Evolutionary conservation across 2,797 vertebrate species (phyloP).

Genomic region (Macroramphosus scolopax): DNA sequence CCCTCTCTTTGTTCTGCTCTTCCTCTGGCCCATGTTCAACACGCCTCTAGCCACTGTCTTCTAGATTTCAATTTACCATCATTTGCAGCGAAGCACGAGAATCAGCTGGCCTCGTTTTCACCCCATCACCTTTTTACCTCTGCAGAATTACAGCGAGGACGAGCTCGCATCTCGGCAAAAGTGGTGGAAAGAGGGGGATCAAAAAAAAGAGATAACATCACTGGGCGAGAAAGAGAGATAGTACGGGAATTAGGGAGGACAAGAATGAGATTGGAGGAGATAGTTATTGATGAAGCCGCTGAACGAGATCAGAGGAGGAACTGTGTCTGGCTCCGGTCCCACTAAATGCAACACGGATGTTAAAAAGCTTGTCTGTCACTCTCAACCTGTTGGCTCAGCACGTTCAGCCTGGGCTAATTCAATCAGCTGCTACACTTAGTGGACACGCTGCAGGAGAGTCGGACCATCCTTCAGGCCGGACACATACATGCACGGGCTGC

Average conservation of each 20-base stretch:
- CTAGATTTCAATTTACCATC: constrained; percentile 63
- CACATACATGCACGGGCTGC: constrained; percentile 21
- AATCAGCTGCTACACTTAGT: constrained; percentile 50
- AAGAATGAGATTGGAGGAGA: constrained; percentile 19
- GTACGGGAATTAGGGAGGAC: constrained; percentile 9
- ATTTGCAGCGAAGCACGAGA: constrained; percentile 53
- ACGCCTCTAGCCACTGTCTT: constrained; percentile 52
- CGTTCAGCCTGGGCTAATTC: constrained; percentile 37
- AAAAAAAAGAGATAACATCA: constrained; percentile 3
- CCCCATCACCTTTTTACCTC: constrained; percentile 63
- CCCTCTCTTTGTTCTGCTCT: constrained; percentile 61
- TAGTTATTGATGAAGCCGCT: constrained; percentile 15
- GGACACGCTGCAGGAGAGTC: constrained; percentile 39
- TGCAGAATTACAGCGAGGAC: constrained; percentile 37
- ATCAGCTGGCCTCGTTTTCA: constrained; percentile 60
- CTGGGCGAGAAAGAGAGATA: constrained; percentile 4
- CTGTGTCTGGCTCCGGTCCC: constrained; percentile 21
- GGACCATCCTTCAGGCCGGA: constrained; percentile 25
- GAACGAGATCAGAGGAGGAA: constrained; percentile 22
- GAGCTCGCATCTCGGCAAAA: constrained; percentile 3
- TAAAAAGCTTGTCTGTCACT: constrained; percentile 42
- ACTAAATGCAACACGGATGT: constrained; percentile 47
- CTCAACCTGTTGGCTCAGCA: constrained; percentile 54
- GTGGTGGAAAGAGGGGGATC: constrained; percentile 7
- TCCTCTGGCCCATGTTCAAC: constrained; percentile 49